Evolutionary conservation across 2,888 invertebrate species (phyloP).

Genomic region (Plagiodera versicolora): DNA sequence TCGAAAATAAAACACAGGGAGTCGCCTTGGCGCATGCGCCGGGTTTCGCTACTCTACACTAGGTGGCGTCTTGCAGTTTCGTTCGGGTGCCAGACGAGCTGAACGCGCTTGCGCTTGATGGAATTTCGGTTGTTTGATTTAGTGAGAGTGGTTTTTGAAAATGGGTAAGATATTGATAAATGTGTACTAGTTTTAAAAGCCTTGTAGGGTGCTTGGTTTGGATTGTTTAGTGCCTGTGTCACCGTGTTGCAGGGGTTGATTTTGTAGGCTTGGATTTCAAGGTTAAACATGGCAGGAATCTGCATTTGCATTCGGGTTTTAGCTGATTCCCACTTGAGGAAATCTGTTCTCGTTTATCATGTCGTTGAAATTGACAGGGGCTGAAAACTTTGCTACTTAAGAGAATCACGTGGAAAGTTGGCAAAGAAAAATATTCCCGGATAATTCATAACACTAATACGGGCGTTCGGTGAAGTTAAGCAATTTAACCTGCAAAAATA

Average conservation of each 20-base stretch:
- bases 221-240: too few relatives aligned
- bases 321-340: too few relatives aligned
- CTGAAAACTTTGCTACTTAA: constrained; percentile 20
- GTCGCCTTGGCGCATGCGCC: too few relatives aligned
- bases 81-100: too few relatives aligned
- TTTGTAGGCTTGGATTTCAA: background rate
- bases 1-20: too few relatives aligned
- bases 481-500: background rate
- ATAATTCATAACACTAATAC: constrained; percentile 1
- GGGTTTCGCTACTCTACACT: too few relatives aligned
- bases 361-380: background rate
- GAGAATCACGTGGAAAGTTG: constrained; percentile 14
- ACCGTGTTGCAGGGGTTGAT: too few relatives aligned
- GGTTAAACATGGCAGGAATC: background rate
- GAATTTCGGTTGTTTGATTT: background rate
- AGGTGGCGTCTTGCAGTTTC: too few relatives aligned
- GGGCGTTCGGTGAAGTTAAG: background rate
- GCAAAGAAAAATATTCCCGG: background rate
- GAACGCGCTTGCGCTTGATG: background rate
- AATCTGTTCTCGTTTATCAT: background rate
- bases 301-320: background rate
- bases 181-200: background rate
- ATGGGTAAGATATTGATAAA: background rate
- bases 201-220: too few relatives aligned
- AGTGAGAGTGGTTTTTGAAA: background rate